Conservation (phyloP, 2,888 invertebrate species). For the Tetragnatha montana region DNA sequence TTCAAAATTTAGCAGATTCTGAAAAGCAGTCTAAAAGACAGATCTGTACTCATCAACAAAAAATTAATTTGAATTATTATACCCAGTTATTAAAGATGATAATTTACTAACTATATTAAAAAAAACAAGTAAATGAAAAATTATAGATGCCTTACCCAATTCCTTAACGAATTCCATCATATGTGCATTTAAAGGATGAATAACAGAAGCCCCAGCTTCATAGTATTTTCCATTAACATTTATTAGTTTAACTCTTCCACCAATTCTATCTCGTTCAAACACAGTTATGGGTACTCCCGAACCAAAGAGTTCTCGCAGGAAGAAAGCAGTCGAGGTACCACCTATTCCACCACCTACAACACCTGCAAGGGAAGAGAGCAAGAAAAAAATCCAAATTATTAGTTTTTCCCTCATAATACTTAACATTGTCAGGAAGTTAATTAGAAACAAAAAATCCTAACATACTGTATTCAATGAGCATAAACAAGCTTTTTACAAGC, state of each 20-base stretch:
- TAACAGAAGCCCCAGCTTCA: slow-evolving; percentile 81
- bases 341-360: slow-evolving; percentile 82
- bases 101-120: background rate
- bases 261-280: slow-evolving; percentile 79
- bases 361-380: slow-evolving; percentile 75
- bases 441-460: no score
- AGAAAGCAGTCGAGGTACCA: slow-evolving; percentile 80
- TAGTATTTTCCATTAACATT: slow-evolving; percentile 78
- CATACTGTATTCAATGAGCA: no score
- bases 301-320: slow-evolving; percentile 77
- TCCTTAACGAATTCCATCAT: slow-evolving; percentile 79
- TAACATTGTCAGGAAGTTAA: no score
- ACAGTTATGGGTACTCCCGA: slow-evolving; percentile 78
- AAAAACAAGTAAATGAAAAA: background rate
- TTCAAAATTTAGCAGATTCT: no score
- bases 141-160: slow-evolving; percentile 77
- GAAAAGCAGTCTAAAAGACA: background rate
- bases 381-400: background rate
- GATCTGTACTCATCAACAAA: background rate
- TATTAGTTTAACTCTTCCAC: slow-evolving; percentile 80
- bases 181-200: slow-evolving; percentile 80
- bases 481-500: no score
- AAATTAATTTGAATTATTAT: background rate
- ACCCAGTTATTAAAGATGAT: background rate
- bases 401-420: no score